phyloP scores from a whole-genome alignment of 2,797 vertebrate genomes.

The Amphiprion clarkii region DNA sequence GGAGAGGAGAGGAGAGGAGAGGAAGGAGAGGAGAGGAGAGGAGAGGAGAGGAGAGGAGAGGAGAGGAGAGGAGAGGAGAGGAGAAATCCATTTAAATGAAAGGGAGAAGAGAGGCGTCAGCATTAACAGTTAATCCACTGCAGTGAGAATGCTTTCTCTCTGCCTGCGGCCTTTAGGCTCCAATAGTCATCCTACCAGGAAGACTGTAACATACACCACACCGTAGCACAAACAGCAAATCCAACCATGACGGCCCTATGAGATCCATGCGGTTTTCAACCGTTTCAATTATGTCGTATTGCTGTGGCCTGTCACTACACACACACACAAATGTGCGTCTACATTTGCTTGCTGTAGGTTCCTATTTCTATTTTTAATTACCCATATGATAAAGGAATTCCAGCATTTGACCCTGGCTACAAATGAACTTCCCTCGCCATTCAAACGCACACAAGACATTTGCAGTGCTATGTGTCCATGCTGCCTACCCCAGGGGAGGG shows the following conservation, averaged over 20 bases:
- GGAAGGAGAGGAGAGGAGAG: slow-evolving; percentile 7
- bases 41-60: slow-evolving; percentile 16
- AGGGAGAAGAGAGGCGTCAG: slow-evolving; percentile 79
- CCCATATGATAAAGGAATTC: neutral
- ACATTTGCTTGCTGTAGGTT: neutral
- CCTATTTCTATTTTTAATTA: neutral
- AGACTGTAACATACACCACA: slow-evolving; percentile 57
- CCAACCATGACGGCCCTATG: slow-evolving; percentile 15
- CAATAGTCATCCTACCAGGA: slow-evolving; percentile 62
- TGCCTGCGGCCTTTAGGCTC: slow-evolving; percentile 74
- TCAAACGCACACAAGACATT: slow-evolving; percentile 52
- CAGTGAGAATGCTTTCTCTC: slow-evolving; percentile 77
- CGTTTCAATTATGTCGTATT: slow-evolving; percentile 18
- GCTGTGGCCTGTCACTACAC: neutral
- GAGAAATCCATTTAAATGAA: slow-evolving; percentile 82
- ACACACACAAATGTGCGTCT: neutral
- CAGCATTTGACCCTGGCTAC: slow-evolving; percentile 11
- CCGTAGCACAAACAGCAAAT: slow-evolving; percentile 46
- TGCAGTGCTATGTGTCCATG: slow-evolving; percentile 56
- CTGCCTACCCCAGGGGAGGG: slow-evolving; percentile 65
- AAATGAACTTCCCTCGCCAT: slow-evolving; percentile 43
- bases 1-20: slow-evolving; percentile 13
- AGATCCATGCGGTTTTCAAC: slow-evolving; percentile 13
- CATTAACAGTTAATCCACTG: slow-evolving; percentile 83
- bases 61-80: slow-evolving; percentile 23